Conservation (phyloP, 2,113 vertebrate genomes). For the Galemys pyrenaicus region DNA sequence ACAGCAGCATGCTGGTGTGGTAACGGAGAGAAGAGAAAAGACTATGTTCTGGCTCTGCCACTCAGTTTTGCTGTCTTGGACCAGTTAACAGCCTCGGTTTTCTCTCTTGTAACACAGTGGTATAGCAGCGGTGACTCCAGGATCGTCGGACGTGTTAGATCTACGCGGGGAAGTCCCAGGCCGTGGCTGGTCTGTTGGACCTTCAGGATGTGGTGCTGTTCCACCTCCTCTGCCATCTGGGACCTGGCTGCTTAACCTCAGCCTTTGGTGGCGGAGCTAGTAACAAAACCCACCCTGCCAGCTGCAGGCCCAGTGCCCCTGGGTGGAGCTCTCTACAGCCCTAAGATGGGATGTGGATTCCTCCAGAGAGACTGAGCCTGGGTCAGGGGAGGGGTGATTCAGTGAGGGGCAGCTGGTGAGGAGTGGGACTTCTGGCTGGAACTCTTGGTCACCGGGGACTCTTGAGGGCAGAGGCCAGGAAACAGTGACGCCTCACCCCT, state of each 20-base stretch:
- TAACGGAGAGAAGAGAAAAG: neutral
- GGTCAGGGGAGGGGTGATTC: neutral
- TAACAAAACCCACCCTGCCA: neutral
- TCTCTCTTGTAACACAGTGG: neutral
- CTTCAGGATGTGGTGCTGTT: neutral
- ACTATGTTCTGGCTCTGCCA: accelerated
- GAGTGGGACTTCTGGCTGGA: neutral
- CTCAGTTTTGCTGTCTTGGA: neutral
- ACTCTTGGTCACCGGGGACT: neutral
- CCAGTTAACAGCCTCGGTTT: neutral
- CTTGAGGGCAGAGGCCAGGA: neutral
- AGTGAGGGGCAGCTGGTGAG: neutral
- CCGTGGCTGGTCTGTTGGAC: accelerated
- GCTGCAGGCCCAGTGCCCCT: neutral
- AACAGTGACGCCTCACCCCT: neutral
- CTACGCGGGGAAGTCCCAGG: neutral
- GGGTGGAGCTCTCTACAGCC: neutral
- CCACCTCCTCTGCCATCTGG: neutral
- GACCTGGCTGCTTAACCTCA: neutral
- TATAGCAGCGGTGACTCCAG: neutral
- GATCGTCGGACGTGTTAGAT: neutral
- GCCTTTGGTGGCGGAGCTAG: neutral
- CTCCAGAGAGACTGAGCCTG: neutral
- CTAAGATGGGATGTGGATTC: neutral
- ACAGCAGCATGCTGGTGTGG: neutral